These are phyloP conservation scores for Pseudorhombus dupliciocellatus DNA, from an alignment of 2,113 vertebrate species.

Conservation along the genomic window DNA sequence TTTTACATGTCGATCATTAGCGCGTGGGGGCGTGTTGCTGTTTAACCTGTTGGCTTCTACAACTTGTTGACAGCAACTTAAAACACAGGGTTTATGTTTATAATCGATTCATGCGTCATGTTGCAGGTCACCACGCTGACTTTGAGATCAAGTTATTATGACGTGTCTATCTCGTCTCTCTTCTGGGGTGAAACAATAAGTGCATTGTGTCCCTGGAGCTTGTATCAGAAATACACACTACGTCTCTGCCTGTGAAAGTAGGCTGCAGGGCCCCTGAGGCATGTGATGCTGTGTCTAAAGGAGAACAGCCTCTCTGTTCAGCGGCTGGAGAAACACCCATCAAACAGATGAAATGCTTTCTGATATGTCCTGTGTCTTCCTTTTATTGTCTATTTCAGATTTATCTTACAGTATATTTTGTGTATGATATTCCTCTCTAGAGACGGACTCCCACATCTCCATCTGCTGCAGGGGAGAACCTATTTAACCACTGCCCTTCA, in stretches of 20 bases:
- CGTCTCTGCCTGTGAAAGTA: not conserved
- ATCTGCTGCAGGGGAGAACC: conserved; percentile 20
- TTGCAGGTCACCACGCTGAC: too few species aligned
- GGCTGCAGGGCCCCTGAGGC: not conserved
- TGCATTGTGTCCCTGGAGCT: not conserved
- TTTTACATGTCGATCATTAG: not conserved
- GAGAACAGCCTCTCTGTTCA: not conserved
- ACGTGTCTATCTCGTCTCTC: not conserved
- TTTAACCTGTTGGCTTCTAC: not conserved
- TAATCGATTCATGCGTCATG: too few species aligned
- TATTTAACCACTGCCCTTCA: conserved; percentile 1
- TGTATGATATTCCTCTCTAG: not conserved
- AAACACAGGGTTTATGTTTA: not conserved
- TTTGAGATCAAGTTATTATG: not conserved
- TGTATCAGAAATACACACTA: not conserved
- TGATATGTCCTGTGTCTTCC: not conserved
- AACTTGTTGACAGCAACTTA: not conserved
- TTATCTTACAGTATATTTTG: not conserved
- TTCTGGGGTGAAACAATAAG: not conserved
- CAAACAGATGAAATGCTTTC: not conserved
- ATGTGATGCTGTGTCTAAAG: not conserved
- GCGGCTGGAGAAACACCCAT: not conserved
- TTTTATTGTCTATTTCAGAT: not conserved
- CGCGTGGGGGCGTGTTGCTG: not conserved
- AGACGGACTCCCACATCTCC: conserved; percentile 24